Percentiles rank a stretch among this genome's conserved stretches.
phyloP scores from a whole-genome alignment of 2,797 vertebrate species.

The Nothura maculosa region DNA sequence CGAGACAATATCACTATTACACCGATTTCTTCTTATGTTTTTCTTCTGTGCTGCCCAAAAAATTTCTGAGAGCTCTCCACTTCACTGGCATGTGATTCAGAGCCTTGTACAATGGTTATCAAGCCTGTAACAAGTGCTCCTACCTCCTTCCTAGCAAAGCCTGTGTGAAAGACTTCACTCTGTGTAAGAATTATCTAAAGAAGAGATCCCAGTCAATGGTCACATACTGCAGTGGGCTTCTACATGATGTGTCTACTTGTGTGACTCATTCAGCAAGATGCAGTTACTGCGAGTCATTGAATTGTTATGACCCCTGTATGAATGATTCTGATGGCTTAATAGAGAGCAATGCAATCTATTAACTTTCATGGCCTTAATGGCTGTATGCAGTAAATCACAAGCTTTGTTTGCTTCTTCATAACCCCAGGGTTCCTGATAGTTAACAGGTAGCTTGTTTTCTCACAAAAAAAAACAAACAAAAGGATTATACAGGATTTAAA shows the following conservation, averaged over 20 bases:
- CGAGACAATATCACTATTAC: accelerated
- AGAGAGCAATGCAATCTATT: background rate
- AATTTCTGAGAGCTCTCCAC: background rate
- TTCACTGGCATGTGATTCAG: background rate
- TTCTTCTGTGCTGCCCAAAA: background rate
- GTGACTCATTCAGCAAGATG: background rate
- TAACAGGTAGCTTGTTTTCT: background rate
- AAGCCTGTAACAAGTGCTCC: background rate
- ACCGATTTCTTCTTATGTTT: background rate
- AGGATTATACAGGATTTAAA: background rate
- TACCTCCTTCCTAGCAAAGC: background rate
- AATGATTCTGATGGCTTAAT: background rate
- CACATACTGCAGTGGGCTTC: background rate
- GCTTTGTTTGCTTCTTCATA: background rate
- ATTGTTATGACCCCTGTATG: background rate
- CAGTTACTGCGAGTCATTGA: background rate
- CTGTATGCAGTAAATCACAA: background rate
- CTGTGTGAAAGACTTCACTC: background rate
- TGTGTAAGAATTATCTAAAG: background rate
- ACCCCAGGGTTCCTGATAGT: background rate
- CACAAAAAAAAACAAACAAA: background rate
- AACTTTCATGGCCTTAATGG: background rate
- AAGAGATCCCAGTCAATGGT: accelerated
- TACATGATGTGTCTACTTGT: background rate
- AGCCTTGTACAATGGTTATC: accelerated